These are phyloP conservation scores for Masnerella sp. DNA, from an alignment of 2,888 invertebrate genomes.

Conservation along the genomic window DNA sequence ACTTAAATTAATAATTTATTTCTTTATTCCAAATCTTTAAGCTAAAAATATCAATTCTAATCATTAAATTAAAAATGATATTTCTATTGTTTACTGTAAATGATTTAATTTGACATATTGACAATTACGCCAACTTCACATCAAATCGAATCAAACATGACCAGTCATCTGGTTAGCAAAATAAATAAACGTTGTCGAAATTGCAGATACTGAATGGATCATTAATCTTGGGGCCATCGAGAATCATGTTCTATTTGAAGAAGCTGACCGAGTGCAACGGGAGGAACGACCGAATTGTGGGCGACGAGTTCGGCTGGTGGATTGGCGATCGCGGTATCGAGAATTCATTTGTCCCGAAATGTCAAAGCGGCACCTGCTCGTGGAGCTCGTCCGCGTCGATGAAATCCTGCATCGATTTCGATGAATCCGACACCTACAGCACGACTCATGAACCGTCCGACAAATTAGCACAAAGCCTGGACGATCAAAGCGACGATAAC, in stretches of 20 bases:
- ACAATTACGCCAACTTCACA: no score
- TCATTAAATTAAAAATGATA: no score
- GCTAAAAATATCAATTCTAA: no score
- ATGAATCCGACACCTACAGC: conserved; percentile 61
- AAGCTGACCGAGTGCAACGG: conserved; percentile 49
- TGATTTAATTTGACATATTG: no score
- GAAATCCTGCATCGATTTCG: conserved; percentile 64
- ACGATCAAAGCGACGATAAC: conserved; percentile 53
- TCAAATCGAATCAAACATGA: no score
- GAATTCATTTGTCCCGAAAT: conserved; percentile 41
- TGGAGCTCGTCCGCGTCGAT: conserved; percentile 63
- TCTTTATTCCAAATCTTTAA: no score
- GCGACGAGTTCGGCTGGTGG: conserved; percentile 74
- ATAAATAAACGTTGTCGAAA: no score
- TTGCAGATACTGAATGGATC: conserved; percentile 2
- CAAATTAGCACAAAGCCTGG: conserved; percentile 44
- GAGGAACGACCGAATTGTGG: conserved; percentile 36
- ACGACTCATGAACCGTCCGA: conserved; percentile 52
- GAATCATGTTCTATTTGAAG: conserved; percentile 66
- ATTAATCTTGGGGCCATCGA: no score
- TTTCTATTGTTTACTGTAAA: no score
- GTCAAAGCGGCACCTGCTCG: conserved; percentile 57
- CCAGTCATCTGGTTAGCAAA: no score
- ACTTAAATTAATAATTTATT: no score
- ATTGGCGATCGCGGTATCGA: conserved; percentile 58